Conservation (phyloP, 23 tunicate species). For the Halocynthia aurantium region DNA sequence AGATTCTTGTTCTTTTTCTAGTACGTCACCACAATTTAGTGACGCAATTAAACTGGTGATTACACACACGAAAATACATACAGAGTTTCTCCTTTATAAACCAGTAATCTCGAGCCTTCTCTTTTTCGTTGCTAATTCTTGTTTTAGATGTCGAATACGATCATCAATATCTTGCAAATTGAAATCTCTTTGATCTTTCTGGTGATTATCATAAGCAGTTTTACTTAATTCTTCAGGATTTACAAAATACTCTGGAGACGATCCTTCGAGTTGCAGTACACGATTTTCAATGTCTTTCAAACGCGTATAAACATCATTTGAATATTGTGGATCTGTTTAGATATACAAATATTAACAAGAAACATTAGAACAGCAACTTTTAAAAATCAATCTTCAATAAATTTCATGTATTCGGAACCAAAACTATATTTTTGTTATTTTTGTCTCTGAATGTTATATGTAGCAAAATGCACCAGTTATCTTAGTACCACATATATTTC, state of each 20-base stretch:
- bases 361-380: background rate
- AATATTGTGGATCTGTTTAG: constrained; percentile 22
- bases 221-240: background rate
- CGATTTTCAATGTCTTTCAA: constrained; percentile 56
- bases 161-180: constrained; percentile 68
- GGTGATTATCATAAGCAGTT: background rate
- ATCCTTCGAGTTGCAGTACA: constrained; percentile 55
- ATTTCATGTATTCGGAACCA: background rate
- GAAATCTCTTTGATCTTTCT: constrained; percentile 16
- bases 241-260: constrained; percentile 73
- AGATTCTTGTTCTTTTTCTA: too few species aligned
- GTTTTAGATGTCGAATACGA: constrained; percentile 53
- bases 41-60: too few species aligned
- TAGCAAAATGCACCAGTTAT: too few species aligned
- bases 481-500: too few species aligned
- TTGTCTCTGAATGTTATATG: too few species aligned
- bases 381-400: too few species aligned
- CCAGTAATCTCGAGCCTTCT: constrained; percentile 9
- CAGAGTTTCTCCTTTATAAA: too few species aligned
- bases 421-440: background rate
- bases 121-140: constrained; percentile 24
- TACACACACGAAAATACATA: too few species aligned
- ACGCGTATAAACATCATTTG: constrained; percentile 54
- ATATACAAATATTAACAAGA: background rate
- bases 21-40: too few species aligned